Percentiles rank a stretch among this genome's conserved stretches.
Conservation (phyloP, 1,140 invertebrate species). For the Formica exsecta region DNA sequence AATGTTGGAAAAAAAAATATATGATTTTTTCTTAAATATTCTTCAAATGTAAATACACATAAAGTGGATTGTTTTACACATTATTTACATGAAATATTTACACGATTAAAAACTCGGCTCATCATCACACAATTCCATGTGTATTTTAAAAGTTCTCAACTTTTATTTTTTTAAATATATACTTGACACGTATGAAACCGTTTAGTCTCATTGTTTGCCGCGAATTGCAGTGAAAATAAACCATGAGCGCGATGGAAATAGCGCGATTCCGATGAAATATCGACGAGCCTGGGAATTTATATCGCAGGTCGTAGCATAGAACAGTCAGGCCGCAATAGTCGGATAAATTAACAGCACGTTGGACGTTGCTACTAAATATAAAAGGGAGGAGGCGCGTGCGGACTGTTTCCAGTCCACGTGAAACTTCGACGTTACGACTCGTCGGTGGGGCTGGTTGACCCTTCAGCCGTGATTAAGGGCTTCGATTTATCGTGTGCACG, state of each 20-base stretch:
- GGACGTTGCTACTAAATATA: slow-evolving; percentile 69
- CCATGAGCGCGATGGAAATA: slow-evolving; percentile 25
- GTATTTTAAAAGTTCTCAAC: too few species aligned
- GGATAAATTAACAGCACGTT: slow-evolving; percentile 68
- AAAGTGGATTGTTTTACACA: background rate
- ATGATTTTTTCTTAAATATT: background rate
- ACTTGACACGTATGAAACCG: background rate
- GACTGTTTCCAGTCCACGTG: slow-evolving; percentile 37
- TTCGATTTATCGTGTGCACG: slow-evolving; percentile 73
- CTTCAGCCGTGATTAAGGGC: slow-evolving; percentile 70
- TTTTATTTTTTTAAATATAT: background rate
- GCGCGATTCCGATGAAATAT: slow-evolving; percentile 65
- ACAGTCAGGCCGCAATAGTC: slow-evolving; percentile 48
- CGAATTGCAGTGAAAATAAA: slow-evolving; percentile 56
- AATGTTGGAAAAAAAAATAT: too few species aligned
- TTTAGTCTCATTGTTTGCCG: slow-evolving; percentile 25
- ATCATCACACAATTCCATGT: background rate
- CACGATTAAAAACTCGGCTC: background rate
- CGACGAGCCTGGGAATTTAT: slow-evolving; percentile 59
- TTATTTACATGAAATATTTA: background rate
- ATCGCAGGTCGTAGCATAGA: slow-evolving; percentile 33
- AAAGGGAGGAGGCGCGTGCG: slow-evolving; percentile 65
- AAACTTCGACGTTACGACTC: slow-evolving; percentile 62
- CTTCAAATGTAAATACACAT: background rate
- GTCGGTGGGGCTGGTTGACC: slow-evolving; percentile 62